Conservation (phyloP, 2,113 vertebrate genomes). For the Theropithecus gelada region DNA sequence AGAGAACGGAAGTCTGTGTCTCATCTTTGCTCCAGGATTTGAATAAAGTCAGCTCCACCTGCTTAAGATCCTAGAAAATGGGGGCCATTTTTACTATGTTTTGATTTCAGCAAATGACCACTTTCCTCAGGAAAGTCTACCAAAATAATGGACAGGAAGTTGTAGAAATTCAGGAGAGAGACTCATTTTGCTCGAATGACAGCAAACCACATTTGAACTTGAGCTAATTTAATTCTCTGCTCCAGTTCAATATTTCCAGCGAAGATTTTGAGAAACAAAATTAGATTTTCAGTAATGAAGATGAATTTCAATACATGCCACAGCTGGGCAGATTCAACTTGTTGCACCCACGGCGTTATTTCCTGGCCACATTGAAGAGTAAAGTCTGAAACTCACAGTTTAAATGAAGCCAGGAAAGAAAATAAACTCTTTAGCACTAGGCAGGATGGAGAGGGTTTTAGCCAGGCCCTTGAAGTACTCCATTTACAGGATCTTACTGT, state of each 20-base stretch:
- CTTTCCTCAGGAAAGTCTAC: background rate
- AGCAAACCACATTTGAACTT: slow-evolving; percentile 77
- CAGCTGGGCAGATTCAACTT: background rate
- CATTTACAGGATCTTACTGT: background rate
- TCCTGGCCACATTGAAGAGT: background rate
- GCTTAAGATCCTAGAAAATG: background rate
- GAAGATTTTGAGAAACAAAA: slow-evolving; percentile 51
- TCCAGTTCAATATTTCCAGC: slow-evolving; percentile 70
- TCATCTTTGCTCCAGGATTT: background rate
- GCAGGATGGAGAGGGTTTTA: background rate
- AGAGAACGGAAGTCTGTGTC: background rate
- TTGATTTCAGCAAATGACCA: background rate
- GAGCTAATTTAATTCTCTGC: slow-evolving; percentile 76
- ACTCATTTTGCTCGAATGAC: slow-evolving; percentile 44
- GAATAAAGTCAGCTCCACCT: background rate
- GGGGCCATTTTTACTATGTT: background rate
- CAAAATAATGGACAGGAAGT: background rate
- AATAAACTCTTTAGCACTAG: background rate
- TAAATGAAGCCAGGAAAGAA: background rate
- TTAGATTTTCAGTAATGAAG: slow-evolving; percentile 41
- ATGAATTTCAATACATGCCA: background rate
- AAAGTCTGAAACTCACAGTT: fast-evolving
- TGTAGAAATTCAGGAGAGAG: background rate
- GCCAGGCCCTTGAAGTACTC: background rate
- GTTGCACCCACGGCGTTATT: background rate